Evolutionary conservation across 2,888 invertebrate genomes (phyloP).

Genomic region (Dasysyrphus tricinctus): DNA sequence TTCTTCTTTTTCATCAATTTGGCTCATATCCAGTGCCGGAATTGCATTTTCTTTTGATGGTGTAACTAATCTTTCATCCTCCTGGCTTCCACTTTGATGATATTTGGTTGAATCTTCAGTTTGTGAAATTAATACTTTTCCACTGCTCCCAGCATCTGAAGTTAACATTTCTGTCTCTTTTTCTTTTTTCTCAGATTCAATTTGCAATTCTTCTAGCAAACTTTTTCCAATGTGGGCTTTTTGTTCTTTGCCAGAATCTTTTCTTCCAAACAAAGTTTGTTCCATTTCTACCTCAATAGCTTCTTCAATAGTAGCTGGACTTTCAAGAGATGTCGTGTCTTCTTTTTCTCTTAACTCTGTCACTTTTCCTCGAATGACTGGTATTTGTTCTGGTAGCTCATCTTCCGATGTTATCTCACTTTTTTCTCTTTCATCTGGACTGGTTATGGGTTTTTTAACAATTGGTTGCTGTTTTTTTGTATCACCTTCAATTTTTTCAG

Average conservation of each 20-base stretch:
- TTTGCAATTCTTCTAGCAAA: conserved; percentile 55
- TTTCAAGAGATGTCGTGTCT: conserved; percentile 81
- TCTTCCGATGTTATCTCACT: conserved; percentile 83
- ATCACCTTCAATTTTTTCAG: conserved; percentile 3
- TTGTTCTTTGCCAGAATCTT: background rate
- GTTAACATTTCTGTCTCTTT: background rate
- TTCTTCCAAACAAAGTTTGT: conserved; percentile 72
- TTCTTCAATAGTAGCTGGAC: conserved; percentile 82
- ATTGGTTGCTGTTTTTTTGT: background rate
- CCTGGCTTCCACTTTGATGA: no score
- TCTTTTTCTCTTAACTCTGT: conserved; percentile 79
- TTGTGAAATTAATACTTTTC: background rate
- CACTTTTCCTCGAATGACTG: conserved; percentile 65
- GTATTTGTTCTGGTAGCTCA: conserved; percentile 79
- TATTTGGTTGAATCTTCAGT: background rate
- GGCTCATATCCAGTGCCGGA: no score
- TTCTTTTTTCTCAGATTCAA: conserved; percentile 47
- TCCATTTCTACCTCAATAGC: conserved; percentile 81
- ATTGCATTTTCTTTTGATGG: no score
- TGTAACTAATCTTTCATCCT: no score
- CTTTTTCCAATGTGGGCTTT: conserved; percentile 37
- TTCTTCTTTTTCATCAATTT: no score
- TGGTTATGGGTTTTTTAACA: conserved; percentile 75
- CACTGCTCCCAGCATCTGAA: background rate
- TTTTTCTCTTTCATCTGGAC: conserved; percentile 80